Percentiles rank a stretch among this genome's conserved stretches.
Conservation (phyloP, 2,113 vertebrate genomes). For the Catharus minimus region DNA sequence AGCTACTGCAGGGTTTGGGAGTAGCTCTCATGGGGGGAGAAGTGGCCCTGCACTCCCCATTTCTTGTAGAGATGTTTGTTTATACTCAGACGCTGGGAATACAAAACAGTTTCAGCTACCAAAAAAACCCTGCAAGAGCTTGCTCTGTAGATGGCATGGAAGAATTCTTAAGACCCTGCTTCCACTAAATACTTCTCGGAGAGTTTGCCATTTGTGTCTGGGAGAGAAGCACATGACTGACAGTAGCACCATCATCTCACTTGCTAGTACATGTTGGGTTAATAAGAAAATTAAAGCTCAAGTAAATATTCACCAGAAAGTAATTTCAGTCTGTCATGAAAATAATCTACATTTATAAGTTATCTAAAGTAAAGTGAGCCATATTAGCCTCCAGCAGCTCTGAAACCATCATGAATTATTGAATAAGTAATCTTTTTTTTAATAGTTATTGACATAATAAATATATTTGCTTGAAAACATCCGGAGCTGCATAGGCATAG, state of each 20-base stretch:
- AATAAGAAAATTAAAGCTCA: conserved; percentile 29
- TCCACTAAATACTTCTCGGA: neutral
- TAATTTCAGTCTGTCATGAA: conserved; percentile 42
- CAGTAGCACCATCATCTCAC: neutral
- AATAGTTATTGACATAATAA: conserved; percentile 47
- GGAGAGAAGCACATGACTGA: neutral
- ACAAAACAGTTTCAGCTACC: neutral
- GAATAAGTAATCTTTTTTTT: conserved; percentile 53
- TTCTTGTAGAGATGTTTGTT: neutral
- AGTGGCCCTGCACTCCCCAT: neutral
- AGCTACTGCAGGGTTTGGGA: neutral
- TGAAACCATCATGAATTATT: conserved; percentile 54
- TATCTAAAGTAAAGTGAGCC: conserved; percentile 11
- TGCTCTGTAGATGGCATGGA: neutral
- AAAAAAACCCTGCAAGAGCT: neutral
- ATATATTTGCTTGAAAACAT: conserved; percentile 54
- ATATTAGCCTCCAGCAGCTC: neutral
- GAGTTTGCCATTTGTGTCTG: neutral
- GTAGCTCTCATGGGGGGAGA: neutral
- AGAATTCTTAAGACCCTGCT: neutral
- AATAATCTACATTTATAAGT: conserved; percentile 52
- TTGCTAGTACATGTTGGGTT: neutral
- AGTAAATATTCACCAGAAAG: conserved; percentile 24
- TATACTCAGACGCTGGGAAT: neutral
- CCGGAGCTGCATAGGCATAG: neutral